Base-by-base conservation (phyloP, 2,888 invertebrate species). In the Dexiosoma caninum region DNA sequence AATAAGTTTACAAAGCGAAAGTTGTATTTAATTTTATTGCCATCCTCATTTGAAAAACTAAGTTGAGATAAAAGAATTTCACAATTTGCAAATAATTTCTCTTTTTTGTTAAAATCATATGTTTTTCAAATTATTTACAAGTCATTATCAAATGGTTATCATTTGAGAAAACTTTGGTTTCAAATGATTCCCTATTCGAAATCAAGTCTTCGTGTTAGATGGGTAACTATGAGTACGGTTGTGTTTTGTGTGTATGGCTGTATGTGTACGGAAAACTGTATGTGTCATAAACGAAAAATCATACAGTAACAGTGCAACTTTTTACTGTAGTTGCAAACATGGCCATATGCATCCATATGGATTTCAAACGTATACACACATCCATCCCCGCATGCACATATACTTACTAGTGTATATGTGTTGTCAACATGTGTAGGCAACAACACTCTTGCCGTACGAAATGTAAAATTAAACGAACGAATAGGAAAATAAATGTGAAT, bases 221-320 rank as follows among this genome's bases (percentile, higher is more conserved):
- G 27, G 32, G 55, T 44, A 8, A 8, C 8, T n/a, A 19, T 49
- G 14, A n/a, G n/a, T n/a, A n/a, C 16, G 1, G 23, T 6, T 37
- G 9, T 8, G 42, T 19, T 2, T n/a, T n/a, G n/a, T n/a, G n/a
- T n/a, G n/a, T n/a, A n/a, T n/a, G n/a, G n/a, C n/a, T 62, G 21
- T 32, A 14, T 53, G 42, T 14, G 9, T 1, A 42, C 9, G n/a
- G 12, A 69, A 62, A n/a, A n/a, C n/a, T n/a, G n/a, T n/a, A n/a
- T 62, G n/a, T 81, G 77, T 81, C 81, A 77, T 74, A 81, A 81
- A 81, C 77, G 80, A 81, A 77, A 81, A 81, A 81, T 81, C 77
- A 81, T 81, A 62, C 32, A 76, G 66, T 67, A 69, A 49, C 55
- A 77, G 67, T 80, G 40, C 44, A 59, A 66, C 19, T 69, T 77